Evolutionary conservation across 2,888 invertebrate species (phyloP), one percentile per base, ranked within the genome.

Genomic region (Bugulina stolonifera): DNA sequence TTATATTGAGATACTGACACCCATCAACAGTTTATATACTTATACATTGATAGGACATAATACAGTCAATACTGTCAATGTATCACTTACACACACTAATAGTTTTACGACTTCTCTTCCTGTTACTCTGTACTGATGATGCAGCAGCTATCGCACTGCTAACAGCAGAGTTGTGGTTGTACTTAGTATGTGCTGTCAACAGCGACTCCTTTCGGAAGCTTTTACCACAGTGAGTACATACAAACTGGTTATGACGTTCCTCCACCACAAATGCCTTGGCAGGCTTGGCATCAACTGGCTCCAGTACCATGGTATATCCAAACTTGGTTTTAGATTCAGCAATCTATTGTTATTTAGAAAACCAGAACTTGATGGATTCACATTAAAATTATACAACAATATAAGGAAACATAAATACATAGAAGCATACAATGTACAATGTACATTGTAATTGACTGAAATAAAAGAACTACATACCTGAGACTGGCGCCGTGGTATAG

Each of bases 171-270:
- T 55, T 73, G 84, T 95, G 96, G 83, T 95, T 95, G 83, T 96
- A 94, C 80, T 95, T 95, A 57, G 95, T 91, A 82, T 96, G 96
- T 89, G 94, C 94, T 75, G 92, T 91, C 10, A 96, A 86, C 71
- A 95, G 88, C 75, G 91, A 93, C 81, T 94, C 93, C 81, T 94
- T 94, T 2, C 96, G 88, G 82, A 94, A 96, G 77, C 90, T 91
- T 84, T 96, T 96, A 71, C 88, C 89, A 81, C 96, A 96, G 71
- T 78, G 78, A 5, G 78, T 76, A 76, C 85, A 86, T 76, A 83
- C 84, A 77, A 78, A 85, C 25, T 80, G 81, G 74, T 83, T 83
- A 76, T 84, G 84, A 74, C 84, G 84, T 23, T 80, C 79, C 71
- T 82, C 81, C 25, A 84, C 80, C 18, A 79, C 76, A 76, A 84